Conservation (phyloP, 2,888 invertebrate species). For the Torymus auratus region DNA sequence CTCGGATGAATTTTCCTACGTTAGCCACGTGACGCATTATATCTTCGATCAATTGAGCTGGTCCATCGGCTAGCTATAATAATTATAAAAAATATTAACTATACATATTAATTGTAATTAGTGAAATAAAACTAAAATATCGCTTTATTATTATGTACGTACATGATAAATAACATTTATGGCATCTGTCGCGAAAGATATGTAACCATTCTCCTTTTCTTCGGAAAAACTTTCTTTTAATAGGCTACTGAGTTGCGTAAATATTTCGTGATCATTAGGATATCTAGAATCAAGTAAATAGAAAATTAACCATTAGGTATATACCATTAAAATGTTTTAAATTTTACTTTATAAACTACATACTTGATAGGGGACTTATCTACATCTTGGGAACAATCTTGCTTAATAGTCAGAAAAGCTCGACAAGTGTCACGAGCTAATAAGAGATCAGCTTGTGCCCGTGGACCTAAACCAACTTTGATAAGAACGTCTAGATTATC, state of each 20-base stretch:
- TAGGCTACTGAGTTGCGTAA: conserved; percentile 77
- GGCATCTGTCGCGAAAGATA: conserved; percentile 80
- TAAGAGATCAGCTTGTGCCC: conserved; percentile 78
- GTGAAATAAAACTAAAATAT: background rate
- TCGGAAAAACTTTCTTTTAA: conserved; percentile 77
- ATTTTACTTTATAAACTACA: conserved; percentile 59
- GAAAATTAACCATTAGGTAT: conserved; percentile 8
- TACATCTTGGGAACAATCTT: conserved; percentile 70
- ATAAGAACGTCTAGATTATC: conserved; percentile 87
- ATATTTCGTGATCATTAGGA: conserved; percentile 79
- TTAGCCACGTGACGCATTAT: conserved; percentile 62
- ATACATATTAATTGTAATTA: background rate
- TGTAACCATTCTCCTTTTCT: conserved; percentile 77
- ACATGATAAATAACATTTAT: conserved; percentile 81
- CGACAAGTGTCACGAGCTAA: conserved; percentile 81
- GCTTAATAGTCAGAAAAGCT: conserved; percentile 78
- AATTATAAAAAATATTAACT: background rate
- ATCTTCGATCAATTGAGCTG: conserved; percentile 75
- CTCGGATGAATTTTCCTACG: conserved; percentile 59
- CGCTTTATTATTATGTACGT: conserved; percentile 61
- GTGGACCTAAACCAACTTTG: conserved; percentile 82
- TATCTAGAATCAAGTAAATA: conserved; percentile 69
- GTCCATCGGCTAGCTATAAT: conserved; percentile 79
- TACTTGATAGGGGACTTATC: conserved; percentile 72
- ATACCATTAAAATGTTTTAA: conserved; percentile 4